These are phyloP conservation scores for Nebria brevicollis DNA, from an alignment of 2,888 invertebrate species.

Conservation along the genomic window DNA sequence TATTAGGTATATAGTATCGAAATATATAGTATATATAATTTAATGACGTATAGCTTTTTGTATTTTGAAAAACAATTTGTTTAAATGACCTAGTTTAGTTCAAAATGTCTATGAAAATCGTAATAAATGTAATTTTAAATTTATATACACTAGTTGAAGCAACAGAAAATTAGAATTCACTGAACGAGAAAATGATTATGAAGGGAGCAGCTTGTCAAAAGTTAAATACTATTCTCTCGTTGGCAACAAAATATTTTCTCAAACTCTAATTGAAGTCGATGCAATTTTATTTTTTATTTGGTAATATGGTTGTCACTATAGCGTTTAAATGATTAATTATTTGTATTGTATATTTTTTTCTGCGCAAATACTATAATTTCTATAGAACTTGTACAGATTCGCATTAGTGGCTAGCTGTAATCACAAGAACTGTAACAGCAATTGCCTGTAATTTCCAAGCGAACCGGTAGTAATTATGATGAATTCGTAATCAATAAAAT, in stretches of 20 bases:
- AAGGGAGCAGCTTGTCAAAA: not conserved
- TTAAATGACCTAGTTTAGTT: too few species aligned
- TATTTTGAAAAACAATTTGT: too few species aligned
- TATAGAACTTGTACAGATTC: not conserved
- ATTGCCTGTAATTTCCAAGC: slow-evolving; percentile 29
- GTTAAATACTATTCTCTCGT: not conserved
- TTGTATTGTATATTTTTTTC: too few species aligned
- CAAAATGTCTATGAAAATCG: too few species aligned
- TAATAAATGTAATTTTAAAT: too few species aligned
- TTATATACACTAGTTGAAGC: too few species aligned
- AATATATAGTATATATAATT: not conserved
- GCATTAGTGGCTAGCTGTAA: not conserved
- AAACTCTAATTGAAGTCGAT: not conserved
- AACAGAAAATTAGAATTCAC: not conserved
- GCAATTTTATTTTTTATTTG: not conserved
- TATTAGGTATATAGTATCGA: not conserved
- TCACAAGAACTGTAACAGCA: slow-evolving; percentile 22
- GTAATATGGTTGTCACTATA: too few species aligned
- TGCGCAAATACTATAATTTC: not conserved
- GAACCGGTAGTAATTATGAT: slow-evolving; percentile 32
- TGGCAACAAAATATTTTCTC: not conserved
- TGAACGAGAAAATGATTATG: not conserved
- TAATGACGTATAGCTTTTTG: too few species aligned
- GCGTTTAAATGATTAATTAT: too few species aligned
- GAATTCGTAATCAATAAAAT: slow-evolving; percentile 33